phyloP scores from a whole-genome alignment of 2,113 vertebrate genomes.

The Ardeotis arabs region DNA sequence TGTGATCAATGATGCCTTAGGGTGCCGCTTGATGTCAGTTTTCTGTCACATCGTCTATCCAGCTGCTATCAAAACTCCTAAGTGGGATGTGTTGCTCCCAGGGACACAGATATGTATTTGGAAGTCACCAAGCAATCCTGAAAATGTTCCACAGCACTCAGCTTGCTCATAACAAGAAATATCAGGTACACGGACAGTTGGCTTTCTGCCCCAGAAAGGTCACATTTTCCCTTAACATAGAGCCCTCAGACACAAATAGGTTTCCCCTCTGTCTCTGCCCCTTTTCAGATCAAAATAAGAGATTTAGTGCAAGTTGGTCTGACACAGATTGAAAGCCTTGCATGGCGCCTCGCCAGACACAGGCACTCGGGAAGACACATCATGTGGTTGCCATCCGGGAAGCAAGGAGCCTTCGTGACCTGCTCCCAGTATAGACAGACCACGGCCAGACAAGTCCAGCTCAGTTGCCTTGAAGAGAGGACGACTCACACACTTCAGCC shows the following conservation, averaged over 20 bases:
- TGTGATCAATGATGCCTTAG: neutral
- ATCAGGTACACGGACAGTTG: neutral
- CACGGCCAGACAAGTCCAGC: neutral
- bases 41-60: neutral
- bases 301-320: neutral
- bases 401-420: neutral
- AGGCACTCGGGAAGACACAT: rapidly evolving
- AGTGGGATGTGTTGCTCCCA: neutral
- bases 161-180: neutral
- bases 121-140: neutral
- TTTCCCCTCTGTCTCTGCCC: neutral
- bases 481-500: neutral
- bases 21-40: neutral
- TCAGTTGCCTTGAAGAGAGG: neutral
- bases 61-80: neutral
- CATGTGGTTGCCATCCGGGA: neutral
- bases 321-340: neutral
- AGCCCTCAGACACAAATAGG: neutral
- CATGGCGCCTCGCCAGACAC: rapidly evolving
- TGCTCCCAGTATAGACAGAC: neutral
- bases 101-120: neutral
- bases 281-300: neutral
- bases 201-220: neutral
- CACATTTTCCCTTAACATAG: neutral
- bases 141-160: neutral